Evolutionary conservation across 2,888 invertebrate genomes (phyloP).

Genomic region (Lithophane leautieri): DNA sequence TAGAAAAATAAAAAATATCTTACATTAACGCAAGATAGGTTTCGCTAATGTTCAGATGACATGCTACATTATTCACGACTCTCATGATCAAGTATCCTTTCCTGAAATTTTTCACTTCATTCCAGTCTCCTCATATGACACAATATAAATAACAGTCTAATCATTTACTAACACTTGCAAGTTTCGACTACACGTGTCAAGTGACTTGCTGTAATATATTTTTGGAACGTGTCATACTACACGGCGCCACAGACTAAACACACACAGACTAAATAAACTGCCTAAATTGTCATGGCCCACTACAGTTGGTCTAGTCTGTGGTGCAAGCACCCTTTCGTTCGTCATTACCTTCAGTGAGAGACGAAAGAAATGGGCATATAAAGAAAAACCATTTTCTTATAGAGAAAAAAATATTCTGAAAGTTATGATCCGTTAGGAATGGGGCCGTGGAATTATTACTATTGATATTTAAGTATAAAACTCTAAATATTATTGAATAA

Average conservation of each 20-base stretch:
- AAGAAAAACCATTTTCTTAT: background rate
- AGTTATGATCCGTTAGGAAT: background rate
- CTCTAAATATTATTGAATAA: background rate
- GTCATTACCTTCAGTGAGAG: constrained; percentile 27
- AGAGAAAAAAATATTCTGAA: no score
- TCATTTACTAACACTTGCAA: constrained; percentile 1
- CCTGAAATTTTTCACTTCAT: background rate
- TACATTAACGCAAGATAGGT: background rate
- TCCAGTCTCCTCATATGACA: background rate
- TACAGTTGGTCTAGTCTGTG: constrained; percentile 3
- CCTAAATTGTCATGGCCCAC: constrained; percentile 21
- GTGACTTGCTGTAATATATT: constrained; percentile 30
- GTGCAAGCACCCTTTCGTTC: constrained; percentile 13
- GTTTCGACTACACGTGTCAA: background rate
- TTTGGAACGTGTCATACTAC: constrained; percentile 15
- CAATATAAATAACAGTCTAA: background rate
- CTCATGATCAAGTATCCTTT: background rate
- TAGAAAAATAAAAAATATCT: background rate
- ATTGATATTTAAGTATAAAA: background rate
- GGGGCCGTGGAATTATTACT: background rate
- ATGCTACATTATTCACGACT: background rate
- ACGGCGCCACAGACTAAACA: background rate
- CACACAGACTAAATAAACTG: constrained; percentile 40
- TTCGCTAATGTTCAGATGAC: background rate
- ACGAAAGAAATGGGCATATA: constrained; percentile 4